Percentiles rank a stretch among this genome's conserved stretches.
Conservation (phyloP, 2,888 invertebrate species). For the Eupithecia insigniata region DNA sequence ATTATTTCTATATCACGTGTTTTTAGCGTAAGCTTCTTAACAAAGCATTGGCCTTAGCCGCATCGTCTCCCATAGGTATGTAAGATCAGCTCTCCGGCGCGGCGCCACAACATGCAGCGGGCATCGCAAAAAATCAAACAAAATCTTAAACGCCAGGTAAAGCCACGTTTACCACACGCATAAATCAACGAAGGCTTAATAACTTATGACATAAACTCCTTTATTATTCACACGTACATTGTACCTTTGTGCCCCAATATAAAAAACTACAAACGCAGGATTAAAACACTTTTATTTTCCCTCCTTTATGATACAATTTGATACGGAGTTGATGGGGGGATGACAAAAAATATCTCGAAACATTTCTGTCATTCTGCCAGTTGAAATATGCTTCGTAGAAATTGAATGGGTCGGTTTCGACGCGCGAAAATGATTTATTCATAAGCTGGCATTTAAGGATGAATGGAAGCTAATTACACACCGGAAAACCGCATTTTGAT, state of each 20-base stretch:
- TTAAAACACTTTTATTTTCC: slow-evolving; percentile 70
- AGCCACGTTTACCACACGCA: slow-evolving; percentile 57
- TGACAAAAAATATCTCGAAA: slow-evolving; percentile 68
- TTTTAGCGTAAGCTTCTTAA: not conserved
- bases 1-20: no score
- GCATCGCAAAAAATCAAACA: slow-evolving; percentile 60
- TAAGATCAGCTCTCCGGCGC: slow-evolving; percentile 55
- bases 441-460: slow-evolving; percentile 37
- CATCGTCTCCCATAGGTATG: slow-evolving; percentile 53
- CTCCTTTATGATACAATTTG: slow-evolving; percentile 73
- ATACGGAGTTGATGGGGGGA: slow-evolving; percentile 67
- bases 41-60: slow-evolving; percentile 41
- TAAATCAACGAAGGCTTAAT: slow-evolving; percentile 76
- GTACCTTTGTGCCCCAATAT: slow-evolving; percentile 51
- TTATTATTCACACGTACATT: slow-evolving; percentile 70
- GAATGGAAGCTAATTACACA: slow-evolving; percentile 40
- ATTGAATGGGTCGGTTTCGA: slow-evolving; percentile 43
- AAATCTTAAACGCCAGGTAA: slow-evolving; percentile 69
- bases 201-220: slow-evolving; percentile 80
- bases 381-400: slow-evolving; percentile 54
- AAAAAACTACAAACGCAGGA: slow-evolving; percentile 62
- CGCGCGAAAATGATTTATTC: slow-evolving; percentile 52
- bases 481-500: slow-evolving; percentile 31
- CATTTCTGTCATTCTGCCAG: slow-evolving; percentile 51
- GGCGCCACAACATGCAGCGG: slow-evolving; percentile 63